These are phyloP conservation scores for Ischnura elegans DNA, from an alignment of 2,888 invertebrate species.

Conservation along the genomic window DNA sequence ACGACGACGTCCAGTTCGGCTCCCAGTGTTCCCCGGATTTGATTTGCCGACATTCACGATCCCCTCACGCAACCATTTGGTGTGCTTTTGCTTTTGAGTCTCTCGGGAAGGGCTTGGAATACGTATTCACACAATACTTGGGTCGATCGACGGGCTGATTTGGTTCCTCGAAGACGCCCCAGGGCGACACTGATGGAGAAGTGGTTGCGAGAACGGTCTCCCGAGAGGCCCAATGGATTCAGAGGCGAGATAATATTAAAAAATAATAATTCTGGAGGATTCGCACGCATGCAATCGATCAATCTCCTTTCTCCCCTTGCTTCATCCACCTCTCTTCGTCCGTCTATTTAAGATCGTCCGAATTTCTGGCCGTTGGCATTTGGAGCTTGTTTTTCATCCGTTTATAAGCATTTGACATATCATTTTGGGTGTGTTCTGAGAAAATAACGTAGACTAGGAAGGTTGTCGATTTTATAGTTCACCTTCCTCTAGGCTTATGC, in stretches of 20 bases:
- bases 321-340: neutral
- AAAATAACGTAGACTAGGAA: too few species aligned
- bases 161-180: constrained; percentile 4
- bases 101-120: neutral
- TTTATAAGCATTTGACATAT: neutral
- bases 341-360: neutral
- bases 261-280: neutral
- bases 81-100: neutral
- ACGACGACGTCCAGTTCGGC: neutral
- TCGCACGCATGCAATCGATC: neutral
- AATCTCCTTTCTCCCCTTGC: neutral
- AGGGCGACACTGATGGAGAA: neutral
- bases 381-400: neutral
- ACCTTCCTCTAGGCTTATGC: neutral
- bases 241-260: neutral
- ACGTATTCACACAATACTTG: neutral
- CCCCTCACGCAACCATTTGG: neutral
- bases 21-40: constrained; percentile 17
- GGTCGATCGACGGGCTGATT: neutral
- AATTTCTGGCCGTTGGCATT: neutral
- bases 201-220: constrained; percentile 22
- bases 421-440: neutral
- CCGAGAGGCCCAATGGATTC: neutral
- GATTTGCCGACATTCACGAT: neutral
- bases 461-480: too few species aligned